A percentile compares a stretch with the other conserved stretches of the same genome.
phyloP scores from a whole-genome alignment of 2,888 invertebrate species.

The Ametastegia equiseti region DNA sequence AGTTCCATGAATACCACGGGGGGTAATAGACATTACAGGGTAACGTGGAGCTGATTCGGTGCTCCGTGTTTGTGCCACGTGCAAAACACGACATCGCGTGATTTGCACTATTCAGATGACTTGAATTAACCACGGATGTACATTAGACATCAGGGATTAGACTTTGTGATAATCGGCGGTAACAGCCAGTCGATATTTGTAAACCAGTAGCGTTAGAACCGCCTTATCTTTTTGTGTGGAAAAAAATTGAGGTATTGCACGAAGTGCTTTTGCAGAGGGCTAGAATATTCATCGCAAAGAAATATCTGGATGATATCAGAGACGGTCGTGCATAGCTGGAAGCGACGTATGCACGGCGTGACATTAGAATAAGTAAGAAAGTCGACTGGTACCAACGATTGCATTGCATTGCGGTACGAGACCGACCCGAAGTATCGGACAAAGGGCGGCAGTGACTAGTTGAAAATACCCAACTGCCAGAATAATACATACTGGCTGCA shows the following conservation, averaged over 20 bases:
- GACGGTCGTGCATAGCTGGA: neutral
- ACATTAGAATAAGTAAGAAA: constrained; percentile 38
- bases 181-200: neutral
- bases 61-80: constrained; percentile 2
- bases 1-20: neutral
- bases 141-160: too few relatives aligned
- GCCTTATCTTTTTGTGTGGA: neutral
- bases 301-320: neutral
- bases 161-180: too few relatives aligned
- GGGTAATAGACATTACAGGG: neutral
- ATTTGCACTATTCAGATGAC: neutral
- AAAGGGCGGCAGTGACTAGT: constrained; percentile 38
- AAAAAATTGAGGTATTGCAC: neutral
- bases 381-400: too few relatives aligned
- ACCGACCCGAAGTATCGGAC: neutral
- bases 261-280: neutral
- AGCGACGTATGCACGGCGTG: constrained; percentile 4
- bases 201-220: neutral
- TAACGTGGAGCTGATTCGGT: constrained; percentile 23
- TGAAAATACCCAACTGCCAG: constrained; percentile 40
- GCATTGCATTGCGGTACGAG: constrained; percentile 8
- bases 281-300: neutral
- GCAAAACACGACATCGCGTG: neutral
- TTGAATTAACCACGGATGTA: neutral
- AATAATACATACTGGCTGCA: constrained; percentile 47